phyloP scores from a whole-genome alignment of 2,888 invertebrate species.

The Ariolimax columbianus region DNA sequence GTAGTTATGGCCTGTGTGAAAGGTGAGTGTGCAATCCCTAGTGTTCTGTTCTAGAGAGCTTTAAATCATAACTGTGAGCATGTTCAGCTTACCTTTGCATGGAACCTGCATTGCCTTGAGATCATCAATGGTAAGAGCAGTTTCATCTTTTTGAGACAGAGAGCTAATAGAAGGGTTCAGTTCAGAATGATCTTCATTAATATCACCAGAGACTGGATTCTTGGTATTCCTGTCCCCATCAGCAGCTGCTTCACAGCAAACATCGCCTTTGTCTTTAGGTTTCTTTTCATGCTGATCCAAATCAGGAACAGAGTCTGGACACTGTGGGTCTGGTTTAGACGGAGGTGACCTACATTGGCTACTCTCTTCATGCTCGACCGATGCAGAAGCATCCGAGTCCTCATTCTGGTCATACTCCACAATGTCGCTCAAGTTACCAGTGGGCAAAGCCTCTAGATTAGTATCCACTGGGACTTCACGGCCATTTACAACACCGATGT shows the following conservation, averaged over 20 bases:
- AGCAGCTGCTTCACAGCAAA: neutral
- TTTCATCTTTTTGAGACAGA: conserved; percentile 9
- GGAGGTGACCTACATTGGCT: neutral
- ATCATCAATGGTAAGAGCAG: conserved; percentile 23
- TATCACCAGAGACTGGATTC: neutral
- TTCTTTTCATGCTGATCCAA: neutral
- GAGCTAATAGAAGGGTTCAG: neutral
- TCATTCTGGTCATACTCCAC: neutral
- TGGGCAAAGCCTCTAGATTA: neutral
- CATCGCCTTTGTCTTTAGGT: neutral
- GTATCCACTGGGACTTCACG: neutral
- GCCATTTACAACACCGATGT: neutral
- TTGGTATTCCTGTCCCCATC: neutral
- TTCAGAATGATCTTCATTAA: neutral
- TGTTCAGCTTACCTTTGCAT: conserved; percentile 41
- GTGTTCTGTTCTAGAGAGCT: no score
- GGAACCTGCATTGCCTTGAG: conserved; percentile 27
- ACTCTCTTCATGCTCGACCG: neutral
- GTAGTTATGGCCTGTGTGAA: no score
- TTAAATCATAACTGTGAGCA: no score
- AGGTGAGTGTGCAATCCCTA: no score
- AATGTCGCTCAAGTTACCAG: neutral
- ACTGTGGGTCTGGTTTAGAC: neutral
- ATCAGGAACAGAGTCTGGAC: neutral
- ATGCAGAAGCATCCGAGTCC: neutral